Evolutionary conservation across 2,888 invertebrate genomes (phyloP).

Genomic region (Odontocerum albicorne): DNA sequence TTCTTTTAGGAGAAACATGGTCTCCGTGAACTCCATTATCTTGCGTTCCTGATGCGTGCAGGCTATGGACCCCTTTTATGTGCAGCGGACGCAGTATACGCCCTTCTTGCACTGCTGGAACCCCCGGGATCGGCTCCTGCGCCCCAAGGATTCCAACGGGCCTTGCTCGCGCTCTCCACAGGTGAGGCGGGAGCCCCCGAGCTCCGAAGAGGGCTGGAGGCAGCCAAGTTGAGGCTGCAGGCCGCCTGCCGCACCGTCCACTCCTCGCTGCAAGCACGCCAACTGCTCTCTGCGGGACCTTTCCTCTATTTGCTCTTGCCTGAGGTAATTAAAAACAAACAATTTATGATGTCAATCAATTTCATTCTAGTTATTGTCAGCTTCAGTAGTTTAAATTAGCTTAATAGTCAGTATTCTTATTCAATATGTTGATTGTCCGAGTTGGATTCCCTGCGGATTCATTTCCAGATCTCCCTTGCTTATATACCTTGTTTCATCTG

Average conservation of each 20-base stretch:
- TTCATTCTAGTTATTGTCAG: no score
- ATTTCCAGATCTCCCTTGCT: no score
- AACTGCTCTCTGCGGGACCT: slow-evolving; percentile 83
- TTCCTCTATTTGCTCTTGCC: slow-evolving; percentile 85
- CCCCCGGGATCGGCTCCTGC: slow-evolving; percentile 48
- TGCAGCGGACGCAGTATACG: slow-evolving; percentile 82
- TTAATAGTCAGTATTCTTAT: no score
- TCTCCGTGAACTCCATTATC: slow-evolving; percentile 70
- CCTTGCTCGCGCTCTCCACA: slow-evolving; percentile 47
- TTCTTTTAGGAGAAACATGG: slow-evolving; percentile 69
- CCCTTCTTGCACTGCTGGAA: slow-evolving; percentile 78
- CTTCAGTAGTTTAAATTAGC: no score
- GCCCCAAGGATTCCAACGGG: slow-evolving; percentile 49
- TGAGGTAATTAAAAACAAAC: no score
- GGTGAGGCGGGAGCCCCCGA: slow-evolving; percentile 46
- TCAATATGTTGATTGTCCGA: no score
- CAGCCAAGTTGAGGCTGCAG: slow-evolving; percentile 68
- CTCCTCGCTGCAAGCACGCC: slow-evolving; percentile 74
- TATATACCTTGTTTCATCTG: no score
- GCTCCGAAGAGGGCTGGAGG: slow-evolving; percentile 66
- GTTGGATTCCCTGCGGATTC: no score
- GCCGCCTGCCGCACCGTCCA: slow-evolving; percentile 78
- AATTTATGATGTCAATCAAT: no score
- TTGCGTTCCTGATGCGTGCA: slow-evolving; percentile 78
- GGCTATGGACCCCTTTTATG: slow-evolving; percentile 80